phyloP scores from a whole-genome alignment of 2,113 vertebrate species.

The Rhea americana region DNA sequence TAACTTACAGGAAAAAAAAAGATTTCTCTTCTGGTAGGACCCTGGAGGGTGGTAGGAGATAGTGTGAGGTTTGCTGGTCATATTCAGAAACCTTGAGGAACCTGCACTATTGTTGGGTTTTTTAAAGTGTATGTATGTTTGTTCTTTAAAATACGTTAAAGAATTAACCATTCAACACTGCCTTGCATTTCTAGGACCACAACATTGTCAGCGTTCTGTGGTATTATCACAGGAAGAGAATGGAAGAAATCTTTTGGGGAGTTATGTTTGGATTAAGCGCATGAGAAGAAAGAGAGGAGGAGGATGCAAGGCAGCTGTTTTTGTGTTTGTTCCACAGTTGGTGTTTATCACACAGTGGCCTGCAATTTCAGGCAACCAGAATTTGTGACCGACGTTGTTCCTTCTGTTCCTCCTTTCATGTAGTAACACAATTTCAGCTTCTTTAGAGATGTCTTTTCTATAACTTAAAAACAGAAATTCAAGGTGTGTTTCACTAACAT shows the following conservation, averaged over 20 bases:
- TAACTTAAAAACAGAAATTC: not conserved
- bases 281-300: not conserved
- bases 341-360: not conserved
- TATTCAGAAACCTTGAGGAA: not conserved
- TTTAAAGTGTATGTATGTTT: not conserved
- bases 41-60: not conserved
- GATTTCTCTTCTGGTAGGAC: not conserved
- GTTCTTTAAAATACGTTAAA: not conserved
- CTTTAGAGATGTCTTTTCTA: not conserved
- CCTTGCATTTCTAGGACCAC: not conserved
- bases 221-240: not conserved
- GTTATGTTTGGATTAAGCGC: not conserved
- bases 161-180: not conserved
- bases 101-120: not conserved
- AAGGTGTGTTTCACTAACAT: not conserved
- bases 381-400: not conserved
- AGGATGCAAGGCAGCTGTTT: not conserved
- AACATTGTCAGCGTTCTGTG: not conserved
- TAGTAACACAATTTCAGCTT: not conserved
- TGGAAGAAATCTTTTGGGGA: not conserved
- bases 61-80: not conserved
- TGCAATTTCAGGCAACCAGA: not conserved
- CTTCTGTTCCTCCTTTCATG: not conserved
- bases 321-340: not conserved
- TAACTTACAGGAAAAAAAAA: not conserved